Conservation (phyloP, 2,113 vertebrate species). For the Microcebus griseorufus region DNA sequence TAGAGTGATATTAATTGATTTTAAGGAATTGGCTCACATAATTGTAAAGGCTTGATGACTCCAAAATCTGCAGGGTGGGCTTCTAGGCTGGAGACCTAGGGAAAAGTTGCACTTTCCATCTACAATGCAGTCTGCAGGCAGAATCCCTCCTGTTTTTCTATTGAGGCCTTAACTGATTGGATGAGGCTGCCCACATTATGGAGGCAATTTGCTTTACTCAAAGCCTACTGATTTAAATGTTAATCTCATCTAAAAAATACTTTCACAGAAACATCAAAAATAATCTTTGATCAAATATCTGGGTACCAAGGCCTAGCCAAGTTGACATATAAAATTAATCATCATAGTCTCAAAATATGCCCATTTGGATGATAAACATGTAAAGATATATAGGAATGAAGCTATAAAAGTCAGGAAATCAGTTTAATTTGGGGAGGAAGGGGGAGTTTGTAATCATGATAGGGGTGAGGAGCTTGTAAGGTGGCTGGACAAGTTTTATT, state of each 20-base stretch:
- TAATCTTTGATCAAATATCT: background rate
- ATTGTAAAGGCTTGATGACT: too few species aligned
- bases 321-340: background rate
- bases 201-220: background rate
- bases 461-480: too few species aligned
- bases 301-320: background rate
- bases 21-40: background rate
- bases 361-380: background rate
- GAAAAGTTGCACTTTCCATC: background rate
- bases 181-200: background rate
- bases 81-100: background rate
- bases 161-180: background rate
- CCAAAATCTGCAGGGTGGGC: background rate
- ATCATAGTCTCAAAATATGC: background rate
- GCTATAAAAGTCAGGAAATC: background rate
- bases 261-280: too few species aligned
- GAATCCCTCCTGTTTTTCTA: background rate
- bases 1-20: background rate
- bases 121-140: background rate
- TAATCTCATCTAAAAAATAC: too few species aligned
- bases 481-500: background rate
- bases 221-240: background rate
- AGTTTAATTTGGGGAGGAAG: background rate
- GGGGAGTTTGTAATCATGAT: background rate
- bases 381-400: background rate